Conservation (phyloP, 92 coral and sea anemone species). For the Bergia puertoricense region DNA sequence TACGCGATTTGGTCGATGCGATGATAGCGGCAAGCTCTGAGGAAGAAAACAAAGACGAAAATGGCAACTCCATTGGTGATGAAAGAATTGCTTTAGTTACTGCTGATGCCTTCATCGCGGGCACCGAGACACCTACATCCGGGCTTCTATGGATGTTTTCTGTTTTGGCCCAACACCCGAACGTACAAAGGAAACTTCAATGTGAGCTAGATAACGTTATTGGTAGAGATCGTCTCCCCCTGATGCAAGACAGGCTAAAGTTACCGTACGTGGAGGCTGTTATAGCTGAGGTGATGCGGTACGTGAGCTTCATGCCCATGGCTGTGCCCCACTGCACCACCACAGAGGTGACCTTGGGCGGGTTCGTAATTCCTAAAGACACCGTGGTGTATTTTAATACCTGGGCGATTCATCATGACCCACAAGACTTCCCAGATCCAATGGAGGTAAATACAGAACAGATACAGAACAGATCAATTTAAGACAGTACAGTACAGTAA, state of each 20-base stretch:
- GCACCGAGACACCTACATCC: slow-evolving; percentile 72
- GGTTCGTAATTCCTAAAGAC: slow-evolving; percentile 64
- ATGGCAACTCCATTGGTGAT: slow-evolving; percentile 25
- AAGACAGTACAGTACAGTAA: not conserved
- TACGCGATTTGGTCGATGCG: slow-evolving; percentile 37
- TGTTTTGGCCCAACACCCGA: slow-evolving; percentile 60
- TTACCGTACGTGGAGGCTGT: slow-evolving; percentile 71
- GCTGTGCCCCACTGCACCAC: slow-evolving; percentile 73
- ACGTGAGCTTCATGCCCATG: slow-evolving; percentile 67
- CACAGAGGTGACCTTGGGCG: slow-evolving; percentile 57
- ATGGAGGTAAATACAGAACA: slow-evolving; percentile 38
- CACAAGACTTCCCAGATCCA: slow-evolving; percentile 66
- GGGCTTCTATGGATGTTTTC: slow-evolving; percentile 69
- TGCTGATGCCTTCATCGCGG: slow-evolving; percentile 70
- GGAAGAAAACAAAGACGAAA: slow-evolving; percentile 29
- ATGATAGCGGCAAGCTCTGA: slow-evolving; percentile 26
- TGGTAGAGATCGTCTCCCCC: slow-evolving; percentile 51
- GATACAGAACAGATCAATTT: too few species aligned
- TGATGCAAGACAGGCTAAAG: slow-evolving; percentile 58
- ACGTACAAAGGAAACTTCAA: slow-evolving; percentile 61
- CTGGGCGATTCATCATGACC: slow-evolving; percentile 79
- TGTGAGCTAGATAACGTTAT: slow-evolving; percentile 61
- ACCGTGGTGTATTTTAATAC: slow-evolving; percentile 68
- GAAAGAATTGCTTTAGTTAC: slow-evolving; percentile 4
- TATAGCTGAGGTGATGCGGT: slow-evolving; percentile 60